These are phyloP conservation scores for Calameuta filiformis DNA, from an alignment of 2,888 invertebrate species.

Conservation along the genomic window DNA sequence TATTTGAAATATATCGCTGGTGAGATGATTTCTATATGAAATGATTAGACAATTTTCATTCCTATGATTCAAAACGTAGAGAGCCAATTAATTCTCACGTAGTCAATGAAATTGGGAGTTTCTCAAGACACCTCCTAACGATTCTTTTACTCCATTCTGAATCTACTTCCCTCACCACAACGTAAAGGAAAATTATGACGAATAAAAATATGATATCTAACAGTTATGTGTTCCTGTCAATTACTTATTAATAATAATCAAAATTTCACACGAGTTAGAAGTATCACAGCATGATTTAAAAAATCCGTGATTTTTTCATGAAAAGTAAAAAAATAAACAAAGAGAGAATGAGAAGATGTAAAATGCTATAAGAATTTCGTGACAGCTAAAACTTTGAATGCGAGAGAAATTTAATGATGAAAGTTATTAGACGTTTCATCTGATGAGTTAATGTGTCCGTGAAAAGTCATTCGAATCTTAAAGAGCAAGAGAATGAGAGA, in stretches of 20 bases:
- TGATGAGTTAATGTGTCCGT: too few relatives aligned
- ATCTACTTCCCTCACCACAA: not conserved
- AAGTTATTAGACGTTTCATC: too few relatives aligned
- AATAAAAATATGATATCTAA: not conserved
- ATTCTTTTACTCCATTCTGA: not conserved
- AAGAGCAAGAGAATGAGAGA: not conserved
- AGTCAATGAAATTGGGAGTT: not conserved
- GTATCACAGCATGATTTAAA: not conserved
- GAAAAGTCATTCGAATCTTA: not conserved
- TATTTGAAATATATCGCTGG: not conserved
- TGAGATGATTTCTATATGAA: not conserved
- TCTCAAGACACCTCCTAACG: not conserved
- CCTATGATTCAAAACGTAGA: not conserved
- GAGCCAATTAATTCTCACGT: not conserved
- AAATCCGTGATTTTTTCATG: not conserved
- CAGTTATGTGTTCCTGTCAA: not conserved
- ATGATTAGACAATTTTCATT: not conserved
- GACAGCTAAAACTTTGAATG: not conserved
- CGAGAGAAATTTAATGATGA: too few relatives aligned
- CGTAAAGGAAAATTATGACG: not conserved
- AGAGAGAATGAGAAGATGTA: not conserved
- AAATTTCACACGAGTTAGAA: not conserved
- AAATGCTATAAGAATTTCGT: not conserved
- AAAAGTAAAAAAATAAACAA: constrained; percentile 2
- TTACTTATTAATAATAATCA: not conserved